Evolutionary conservation across 1,140 invertebrate species (phyloP).

Genomic region (Apis laboriosa): DNA sequence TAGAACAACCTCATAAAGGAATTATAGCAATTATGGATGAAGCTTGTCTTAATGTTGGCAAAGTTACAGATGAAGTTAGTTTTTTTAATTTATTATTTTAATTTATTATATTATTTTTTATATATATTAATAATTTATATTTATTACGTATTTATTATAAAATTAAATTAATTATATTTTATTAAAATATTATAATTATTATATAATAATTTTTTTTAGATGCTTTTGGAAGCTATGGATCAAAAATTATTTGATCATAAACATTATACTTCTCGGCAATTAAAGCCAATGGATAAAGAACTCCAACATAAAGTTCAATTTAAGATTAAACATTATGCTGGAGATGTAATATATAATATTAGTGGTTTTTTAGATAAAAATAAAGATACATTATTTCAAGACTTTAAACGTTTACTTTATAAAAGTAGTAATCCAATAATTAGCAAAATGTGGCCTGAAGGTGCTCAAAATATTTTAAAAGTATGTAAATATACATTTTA

Average conservation of each 20-base stretch:
- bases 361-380: constrained; percentile 97
- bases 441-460: constrained; percentile 96
- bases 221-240: constrained; percentile 96
- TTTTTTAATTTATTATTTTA: not conserved
- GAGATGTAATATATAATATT: constrained; percentile 96
- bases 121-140: not conserved
- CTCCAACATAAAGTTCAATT: constrained; percentile 92
- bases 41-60: constrained; percentile 96
- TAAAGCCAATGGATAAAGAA: constrained; percentile 90
- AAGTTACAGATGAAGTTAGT: constrained; percentile 90
- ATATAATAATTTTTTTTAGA: constrained; percentile 77
- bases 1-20: constrained; percentile 94
- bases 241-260: constrained; percentile 92
- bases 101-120: constrained; percentile 9
- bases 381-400: constrained; percentile 96
- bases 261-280: constrained; percentile 94
- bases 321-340: constrained; percentile 95
- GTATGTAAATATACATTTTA: constrained; percentile 75
- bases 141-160: constrained; percentile 15
- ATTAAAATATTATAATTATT: not conserved
- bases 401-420: constrained; percentile 95
- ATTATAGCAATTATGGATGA: constrained; percentile 97
- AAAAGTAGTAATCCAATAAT: constrained; percentile 89
- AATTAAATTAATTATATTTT: not conserved
- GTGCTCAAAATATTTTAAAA: constrained; percentile 93